These are phyloP conservation scores for Amyelois transitella DNA, from an alignment of 1,140 invertebrate species.

Conservation along the genomic window DNA sequence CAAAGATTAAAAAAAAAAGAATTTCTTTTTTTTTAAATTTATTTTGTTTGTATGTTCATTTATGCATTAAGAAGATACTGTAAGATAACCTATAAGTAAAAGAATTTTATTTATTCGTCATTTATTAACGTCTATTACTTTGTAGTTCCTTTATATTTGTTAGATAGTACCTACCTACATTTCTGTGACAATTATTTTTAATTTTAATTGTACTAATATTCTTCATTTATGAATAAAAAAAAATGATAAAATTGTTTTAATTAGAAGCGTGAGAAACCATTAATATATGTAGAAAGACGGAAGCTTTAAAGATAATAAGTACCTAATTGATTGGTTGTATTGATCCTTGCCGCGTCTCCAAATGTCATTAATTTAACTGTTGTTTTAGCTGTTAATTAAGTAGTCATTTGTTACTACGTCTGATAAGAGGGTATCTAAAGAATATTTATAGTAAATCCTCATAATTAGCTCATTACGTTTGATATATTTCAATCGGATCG, in stretches of 20 bases:
- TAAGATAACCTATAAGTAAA: too few relatives aligned
- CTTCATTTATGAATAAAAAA: too few relatives aligned
- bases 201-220: too few relatives aligned
- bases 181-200: too few relatives aligned
- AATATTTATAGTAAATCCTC: neutral
- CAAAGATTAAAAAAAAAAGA: too few relatives aligned
- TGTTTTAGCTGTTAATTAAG: neutral
- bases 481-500: neutral
- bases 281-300: neutral
- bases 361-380: neutral
- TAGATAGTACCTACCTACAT: too few relatives aligned
- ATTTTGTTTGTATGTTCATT: too few relatives aligned
- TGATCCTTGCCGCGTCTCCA: neutral
- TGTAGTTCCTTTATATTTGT: too few relatives aligned
- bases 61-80: too few relatives aligned
- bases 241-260: neutral
- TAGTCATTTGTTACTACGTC: neutral
- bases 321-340: neutral
- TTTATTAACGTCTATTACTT: too few relatives aligned
- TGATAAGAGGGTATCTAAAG: neutral
- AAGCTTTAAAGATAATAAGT: neutral
- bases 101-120: too few relatives aligned
- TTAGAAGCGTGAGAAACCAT: neutral
- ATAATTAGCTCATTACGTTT: neutral
- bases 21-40: too few relatives aligned